Evolutionary conservation across 2,797 vertebrate species (phyloP).

Genomic region (Fistularia commersonii): DNA sequence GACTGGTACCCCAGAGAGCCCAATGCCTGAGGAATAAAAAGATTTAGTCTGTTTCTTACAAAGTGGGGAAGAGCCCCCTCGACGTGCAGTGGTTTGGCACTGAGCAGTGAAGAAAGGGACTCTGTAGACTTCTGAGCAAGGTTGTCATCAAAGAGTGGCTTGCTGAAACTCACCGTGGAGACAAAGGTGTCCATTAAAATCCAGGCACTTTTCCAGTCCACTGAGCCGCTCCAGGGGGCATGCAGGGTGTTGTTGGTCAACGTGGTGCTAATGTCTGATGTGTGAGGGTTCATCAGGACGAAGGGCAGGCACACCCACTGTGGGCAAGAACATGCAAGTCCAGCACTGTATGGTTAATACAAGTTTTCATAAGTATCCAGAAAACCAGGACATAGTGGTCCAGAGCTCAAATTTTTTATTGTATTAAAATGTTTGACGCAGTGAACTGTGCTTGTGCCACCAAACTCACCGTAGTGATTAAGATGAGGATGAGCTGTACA

Average conservation of each 20-base stretch:
- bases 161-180: constrained; percentile 39
- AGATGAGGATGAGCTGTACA: constrained; percentile 74
- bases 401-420: too few relatives aligned
- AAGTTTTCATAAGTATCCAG: not conserved
- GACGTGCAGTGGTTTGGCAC: too few relatives aligned
- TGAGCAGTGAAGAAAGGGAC: too few relatives aligned
- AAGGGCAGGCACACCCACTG: constrained; percentile 78
- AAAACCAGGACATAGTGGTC: too few relatives aligned
- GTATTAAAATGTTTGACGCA: too few relatives aligned
- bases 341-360: not conserved
- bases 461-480: constrained; percentile 67
- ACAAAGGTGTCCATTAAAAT: constrained; percentile 74
- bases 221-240: constrained; percentile 73
- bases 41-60: too few relatives aligned
- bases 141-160: not conserved
- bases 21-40: constrained; percentile 3
- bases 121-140: not conserved
- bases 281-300: constrained; percentile 63
- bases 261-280: constrained; percentile 68
- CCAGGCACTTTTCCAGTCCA: constrained; percentile 63
- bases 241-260: constrained; percentile 66
- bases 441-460: too few relatives aligned
- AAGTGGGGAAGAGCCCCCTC: too few relatives aligned
- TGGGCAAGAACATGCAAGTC: not conserved
- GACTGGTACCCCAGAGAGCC: constrained; percentile 40